These are phyloP conservation scores for Gymnocephalus cernua DNA, from an alignment of 2,113 vertebrate genomes.

Conservation along the genomic window DNA sequence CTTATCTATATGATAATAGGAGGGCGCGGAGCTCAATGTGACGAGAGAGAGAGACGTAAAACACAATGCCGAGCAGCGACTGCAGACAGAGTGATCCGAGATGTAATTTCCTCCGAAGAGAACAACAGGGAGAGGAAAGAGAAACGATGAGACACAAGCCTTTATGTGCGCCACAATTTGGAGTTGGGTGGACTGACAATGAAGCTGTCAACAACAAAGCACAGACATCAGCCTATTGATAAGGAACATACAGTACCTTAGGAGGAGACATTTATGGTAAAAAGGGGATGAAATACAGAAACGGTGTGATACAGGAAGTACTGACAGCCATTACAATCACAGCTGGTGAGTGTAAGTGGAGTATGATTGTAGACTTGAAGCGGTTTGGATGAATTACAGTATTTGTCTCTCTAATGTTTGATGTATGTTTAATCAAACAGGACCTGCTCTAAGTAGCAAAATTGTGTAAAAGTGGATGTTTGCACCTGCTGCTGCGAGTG, in stretches of 20 bases:
- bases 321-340: conserved; percentile 34
- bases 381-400: conserved; percentile 44
- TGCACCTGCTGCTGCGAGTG: not conserved
- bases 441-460: conserved; percentile 3
- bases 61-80: conserved; percentile 72
- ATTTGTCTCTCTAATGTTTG: conserved; percentile 33
- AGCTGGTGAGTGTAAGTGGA: conserved; percentile 45
- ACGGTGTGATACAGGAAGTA: conserved; percentile 46
- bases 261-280: conserved; percentile 34
- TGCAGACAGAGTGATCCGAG: conserved; percentile 74
- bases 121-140: conserved; percentile 46
- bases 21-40: conserved; percentile 65
- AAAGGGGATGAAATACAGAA: conserved; percentile 47
- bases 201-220: conserved; percentile 67
- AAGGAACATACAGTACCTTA: conserved; percentile 26
- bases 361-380: conserved; percentile 34
- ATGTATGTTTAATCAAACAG: conserved; percentile 44
- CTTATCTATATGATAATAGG: conserved; percentile 85
- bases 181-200: conserved; percentile 62
- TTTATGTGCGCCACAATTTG: conserved; percentile 55
- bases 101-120: conserved; percentile 75
- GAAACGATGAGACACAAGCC: conserved; percentile 44
- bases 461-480: conserved; percentile 19
- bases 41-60: conserved; percentile 64
- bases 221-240: conserved; percentile 63